Evolutionary conservation across 2,797 vertebrate genomes (phyloP), one percentile per base, ranked within the genome.

Genomic region (Lateolabrax maculatus): DNA sequence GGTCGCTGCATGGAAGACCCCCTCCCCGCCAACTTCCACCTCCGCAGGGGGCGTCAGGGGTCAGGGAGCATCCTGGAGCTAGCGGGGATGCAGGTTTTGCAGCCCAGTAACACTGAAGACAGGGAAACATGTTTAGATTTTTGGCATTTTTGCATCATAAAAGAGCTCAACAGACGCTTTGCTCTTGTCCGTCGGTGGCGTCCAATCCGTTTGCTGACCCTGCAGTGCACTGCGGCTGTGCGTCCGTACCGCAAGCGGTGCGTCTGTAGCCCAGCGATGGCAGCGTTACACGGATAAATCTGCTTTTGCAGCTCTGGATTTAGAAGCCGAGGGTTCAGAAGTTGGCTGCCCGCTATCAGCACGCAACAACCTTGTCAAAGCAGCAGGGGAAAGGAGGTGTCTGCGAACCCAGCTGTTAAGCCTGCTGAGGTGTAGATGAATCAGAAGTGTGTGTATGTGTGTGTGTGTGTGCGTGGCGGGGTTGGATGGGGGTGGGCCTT

Each of bases 351-450:
- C 21, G 43, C 83, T 84, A 73, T 78, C 78, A 23, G 71, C 80
- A 77, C 5, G 49, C 74, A 80, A 60, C 87, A 84, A 90, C 82
- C 83, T 84, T 84, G 90, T 88, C 84, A 87, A 65, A 86, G 65
- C 84, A 85, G 86, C 89, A 53, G 86, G 90, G 71, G 80, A 44
- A 65, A 72, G 79, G 75, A 87, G 89, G 84, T 85, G 87, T 88
- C 69, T 76, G 75, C 1, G 44, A 66, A 80, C 77, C 83, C 87
- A 82, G 85, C 84, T 90, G 88, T 81, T 77, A 61, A 41, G 65
- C 60, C 3, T n/a, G 53, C 25, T 80, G 80, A 87, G 25, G 80
- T 79, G 78, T 29, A 19, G 76, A 87, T 84, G 83, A 79, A 84
- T 75, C 51, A 68, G 57, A 36, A 16, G 57, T 49, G 57, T 61